Evolutionary conservation across 30 jellyfish, hydroid and myxozoan genomes (phyloP).

Genomic region (Aurelia coerulea): DNA sequence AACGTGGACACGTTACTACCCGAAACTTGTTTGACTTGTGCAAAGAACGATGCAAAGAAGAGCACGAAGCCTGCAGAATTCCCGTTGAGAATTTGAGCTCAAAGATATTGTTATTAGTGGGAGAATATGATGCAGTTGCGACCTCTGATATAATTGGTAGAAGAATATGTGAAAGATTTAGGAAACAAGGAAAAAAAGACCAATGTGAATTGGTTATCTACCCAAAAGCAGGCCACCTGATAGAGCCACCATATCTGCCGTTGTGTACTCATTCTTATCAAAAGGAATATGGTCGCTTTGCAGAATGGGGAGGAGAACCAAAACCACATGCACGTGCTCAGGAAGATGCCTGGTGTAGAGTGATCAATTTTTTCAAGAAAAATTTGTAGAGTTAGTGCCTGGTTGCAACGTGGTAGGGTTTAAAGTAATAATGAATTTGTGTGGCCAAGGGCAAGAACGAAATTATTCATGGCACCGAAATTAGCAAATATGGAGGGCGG

Average conservation of each 20-base stretch:
- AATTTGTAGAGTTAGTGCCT: background rate
- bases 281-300: background rate
- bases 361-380: constrained; percentile 14
- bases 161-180: background rate
- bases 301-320: constrained; percentile 48
- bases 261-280: constrained; percentile 21
- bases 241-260: constrained; percentile 76
- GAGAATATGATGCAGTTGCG: constrained; percentile 12
- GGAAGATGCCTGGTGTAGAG: constrained; percentile 53
- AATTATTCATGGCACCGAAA: too few species aligned
- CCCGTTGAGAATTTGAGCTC: constrained; percentile 19
- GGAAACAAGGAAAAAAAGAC: constrained; percentile 1
- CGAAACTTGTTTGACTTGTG: background rate
- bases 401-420: too few species aligned
- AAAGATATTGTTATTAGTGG: constrained; percentile 9
- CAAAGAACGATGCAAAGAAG: background rate
- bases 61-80: background rate
- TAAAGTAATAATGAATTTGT: too few species aligned
- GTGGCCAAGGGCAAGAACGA: too few species aligned
- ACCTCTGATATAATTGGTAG: background rate
- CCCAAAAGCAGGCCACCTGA: constrained; percentile 75
- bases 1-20: background rate
- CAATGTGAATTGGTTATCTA: constrained; percentile 2
- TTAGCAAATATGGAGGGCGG: too few species aligned
- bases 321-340: constrained; percentile 63